Evolutionary conservation across 1,140 invertebrate species (phyloP), one percentile per base, ranked within the genome.

Genomic region (Psix sp.): DNA sequence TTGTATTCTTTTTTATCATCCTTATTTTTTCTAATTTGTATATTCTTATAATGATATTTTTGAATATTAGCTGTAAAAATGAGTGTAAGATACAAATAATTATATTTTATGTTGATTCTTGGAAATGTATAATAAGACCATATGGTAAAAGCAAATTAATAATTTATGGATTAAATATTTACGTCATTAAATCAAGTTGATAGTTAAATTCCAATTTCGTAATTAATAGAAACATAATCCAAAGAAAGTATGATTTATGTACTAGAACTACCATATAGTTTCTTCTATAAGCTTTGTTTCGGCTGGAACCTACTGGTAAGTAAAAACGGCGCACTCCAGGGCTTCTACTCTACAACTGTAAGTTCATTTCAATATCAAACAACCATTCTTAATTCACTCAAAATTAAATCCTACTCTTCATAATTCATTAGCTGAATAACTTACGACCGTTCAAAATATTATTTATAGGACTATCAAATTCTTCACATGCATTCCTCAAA

Each of bases 391-490:
- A 45, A 16, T 20, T 14, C 7, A 45, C 45, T 62, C 48, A 45
- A 63, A 46, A 65, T 54, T 46, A 46, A 33, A 49, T 66, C 35
- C 31, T 10, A 42, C 42, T 49, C 43, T 67, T 57, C 36, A 67
- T 67, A 57, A 57, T 43, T 67, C 63, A 49, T 57, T 49, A 43
- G 21, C 15, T 0, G 14, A 48, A 48, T 56, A 56, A 66, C 39
- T 56, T 46, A 66, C 33, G 16, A 10, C 5, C 7, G 18, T 21
- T 51, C 15, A 13, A 4, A 15, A 42, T 42, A 54, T 57, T 49
- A 67, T 57, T 68, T 68, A 68, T 68, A 46, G 40, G 33, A 14
- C 7, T 29, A 24, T 60, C 39, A 54, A 60, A 68, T 45, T 68
- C 48, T 45, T 52, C 31, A 20, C n/a, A 39, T 39, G 65, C 39